Evolutionary conservation across 2,888 invertebrate species (phyloP), one percentile per base, ranked within the genome.

Genomic region (Cyclophora punctaria): DNA sequence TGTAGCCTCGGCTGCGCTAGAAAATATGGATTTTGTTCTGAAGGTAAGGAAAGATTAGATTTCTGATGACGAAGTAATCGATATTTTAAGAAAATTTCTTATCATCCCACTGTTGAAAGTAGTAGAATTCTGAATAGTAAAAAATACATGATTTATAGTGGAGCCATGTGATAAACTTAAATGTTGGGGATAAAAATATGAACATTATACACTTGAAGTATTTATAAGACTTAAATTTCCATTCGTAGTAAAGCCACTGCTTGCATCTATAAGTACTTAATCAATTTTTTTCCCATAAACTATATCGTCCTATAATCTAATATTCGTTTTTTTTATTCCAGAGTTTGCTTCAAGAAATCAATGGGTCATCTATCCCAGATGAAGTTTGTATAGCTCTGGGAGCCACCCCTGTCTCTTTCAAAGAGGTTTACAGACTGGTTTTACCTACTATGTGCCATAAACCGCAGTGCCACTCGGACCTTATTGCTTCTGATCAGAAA

Each of bases 341-440:
- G 89, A 82, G 81, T 60, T 63, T 89, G 35, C 61, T 76, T 40
- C 77, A 74, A 62, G 89, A 89, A 62, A 80, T 89, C 43, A 78
- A 74, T 64, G 73, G 83, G 35, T 66, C 78, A 3, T 62, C 69
- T n/a, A 66, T 80, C 4, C 89, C 89, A 20, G 76, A 80, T 42
- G 89, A 89, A 70, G 73, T 89, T 7, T 87, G 86, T 55, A 75
- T 89, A 51, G 73, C 77, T 2, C 62, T 88, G 6, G 89, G 89
- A 34, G 71, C 75, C 0, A 80, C 83, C 6, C 83, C 84, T 3
- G 70, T 83, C 7, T 77, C 83, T 5, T 82, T 80, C 49, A 84
- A 79, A 49, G 89, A 89, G 56, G 77, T 87, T 3, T 89, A 88
- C 57, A 66, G 88, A 35, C 62, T 89, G 5, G 50, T 84, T 2